Evolutionary conservation across 37 sponge, comb jelly and placozoan genomes (phyloP).

Genomic region (Geodia barretti): DNA sequence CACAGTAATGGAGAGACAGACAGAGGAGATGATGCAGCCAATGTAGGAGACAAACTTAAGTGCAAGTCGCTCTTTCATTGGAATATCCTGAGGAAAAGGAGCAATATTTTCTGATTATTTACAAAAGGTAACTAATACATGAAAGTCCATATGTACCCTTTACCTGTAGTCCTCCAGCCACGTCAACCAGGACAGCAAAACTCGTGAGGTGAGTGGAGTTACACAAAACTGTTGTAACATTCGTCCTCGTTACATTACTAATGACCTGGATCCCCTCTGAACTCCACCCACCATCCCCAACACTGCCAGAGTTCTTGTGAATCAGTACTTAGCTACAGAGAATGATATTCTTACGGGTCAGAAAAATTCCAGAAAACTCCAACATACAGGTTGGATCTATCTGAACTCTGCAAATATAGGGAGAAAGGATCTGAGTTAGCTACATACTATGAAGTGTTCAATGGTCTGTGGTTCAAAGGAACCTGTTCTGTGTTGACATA

Average conservation of each 20-base stretch:
- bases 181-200: conserved; percentile 77
- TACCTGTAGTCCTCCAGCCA: conserved; percentile 34
- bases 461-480: too few species aligned
- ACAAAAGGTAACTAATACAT: neutral
- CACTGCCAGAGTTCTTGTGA: neutral
- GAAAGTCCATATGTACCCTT: neutral
- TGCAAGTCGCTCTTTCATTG: neutral
- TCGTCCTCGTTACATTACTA: neutral
- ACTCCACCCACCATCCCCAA: conserved; percentile 58
- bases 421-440: too few species aligned
- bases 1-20: neutral
- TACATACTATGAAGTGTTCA: too few species aligned
- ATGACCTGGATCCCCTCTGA: conserved; percentile 33
- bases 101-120: neutral
- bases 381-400: neutral
- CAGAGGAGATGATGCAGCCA: conserved; percentile 5
- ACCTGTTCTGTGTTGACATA: neutral
- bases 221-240: conserved; percentile 22
- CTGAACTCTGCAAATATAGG: neutral
- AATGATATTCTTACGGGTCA: conserved; percentile 32
- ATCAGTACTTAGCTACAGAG: neutral
- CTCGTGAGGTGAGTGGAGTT: conserved; percentile 51
- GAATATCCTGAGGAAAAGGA: neutral
- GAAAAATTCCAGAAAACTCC: conserved; percentile 50
- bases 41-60: conserved; percentile 1